Base-by-base conservation (phyloP, 2,888 invertebrate species). In the Lordiphosa fenestrarum region DNA sequence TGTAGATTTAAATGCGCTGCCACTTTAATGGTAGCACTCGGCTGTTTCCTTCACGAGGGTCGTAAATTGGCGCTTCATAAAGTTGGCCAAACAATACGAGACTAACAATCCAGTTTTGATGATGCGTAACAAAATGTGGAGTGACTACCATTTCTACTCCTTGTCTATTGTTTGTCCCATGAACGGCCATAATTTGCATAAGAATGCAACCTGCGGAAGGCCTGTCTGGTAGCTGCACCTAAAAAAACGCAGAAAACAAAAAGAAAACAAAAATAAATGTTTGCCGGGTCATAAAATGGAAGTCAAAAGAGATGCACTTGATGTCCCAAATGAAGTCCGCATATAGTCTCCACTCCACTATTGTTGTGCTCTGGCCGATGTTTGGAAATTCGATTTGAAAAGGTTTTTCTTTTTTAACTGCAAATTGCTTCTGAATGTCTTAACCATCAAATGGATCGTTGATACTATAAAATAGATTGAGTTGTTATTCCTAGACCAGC, bases 351-450 rank as follows among this genome's bases (percentile, higher is more conserved):
- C 46, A 15, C 15, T 15, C 21, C 46, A 15, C 51, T 37, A 64
- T 66, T 66, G 67, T 64, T 21, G 33, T 51, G 41, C 44, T 47
- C 36, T 59, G 58, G 33, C 10, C 30, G 41, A 42, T 69, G 65
- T 48, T 48, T 52, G 47, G 19, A 13, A 23, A 52, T 58, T 53
- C 55, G 54, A 61, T 66, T 65, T 42, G 66, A 75, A 30, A 30
- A 30, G 30, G 3, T 30, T 30, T 60, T 58, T 60, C 25, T 55
- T 76, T 55, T 76, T 76, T 76, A 73, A 81, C 77, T 84, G 84
- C 76, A 81, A 76, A 81, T 76, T 73, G 73, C 75, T 83, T 76
- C 75, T 76, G 81, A 61, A 66, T 65, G 48, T 46, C 39, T n/a
- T 47, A 57, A 66, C 35, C 47, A 52, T 60, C 38, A 44, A 38